Evolutionary conservation across 2,113 vertebrate species (phyloP), one percentile per base, ranked within the genome.

Genomic region (Isichthys henryi): DNA sequence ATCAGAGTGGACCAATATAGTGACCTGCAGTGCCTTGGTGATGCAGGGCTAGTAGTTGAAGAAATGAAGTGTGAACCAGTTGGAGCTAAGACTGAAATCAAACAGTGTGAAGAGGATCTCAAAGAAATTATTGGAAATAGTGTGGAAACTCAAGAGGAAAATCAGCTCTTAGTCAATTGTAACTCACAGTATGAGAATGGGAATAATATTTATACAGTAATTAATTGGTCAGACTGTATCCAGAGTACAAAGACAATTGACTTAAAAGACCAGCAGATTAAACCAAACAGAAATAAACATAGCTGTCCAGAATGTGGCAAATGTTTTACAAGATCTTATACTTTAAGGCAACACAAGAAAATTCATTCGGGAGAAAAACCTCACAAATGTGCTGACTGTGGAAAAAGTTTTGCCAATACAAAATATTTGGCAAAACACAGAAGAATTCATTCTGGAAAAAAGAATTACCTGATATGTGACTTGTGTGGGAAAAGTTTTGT

Each of bases 401-500:
- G 83, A 27, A 86, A 86, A 86, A 31, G 83, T 56, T 87, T 87
- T 87, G 86, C 86, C n/a, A 87, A 86, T 53, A 53, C 86, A 53
- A 53, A 35, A 35, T 52, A 35, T 53, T 19, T 53, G n/a, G 31
- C 86, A 15, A 87, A 58, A 70, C 56, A 88, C 88, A 56, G 43
- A 62, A 88, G 58, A 49, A 88, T 23, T 46, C 53, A 88, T 56
- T 56, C 23, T 19, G 58, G 43, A 0, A 5, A 74, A 46, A 85
- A 50, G 31, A 27, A 49, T 1, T 31, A 27, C 83, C 45, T 86
- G n/a, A 86, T 86, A n/a, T 86, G 83, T n/a, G 83, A 86, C 50
- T 50, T 49, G 83, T 86, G 83, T 50, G 83, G 83, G 48, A 86
- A 86, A 86, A 50, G 45, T 48, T 86, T 86, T 50, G 21, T n/a